These are phyloP conservation scores for Empidonax alnorum DNA, from an alignment of 2,113 vertebrate genomes.

Conservation along the genomic window DNA sequence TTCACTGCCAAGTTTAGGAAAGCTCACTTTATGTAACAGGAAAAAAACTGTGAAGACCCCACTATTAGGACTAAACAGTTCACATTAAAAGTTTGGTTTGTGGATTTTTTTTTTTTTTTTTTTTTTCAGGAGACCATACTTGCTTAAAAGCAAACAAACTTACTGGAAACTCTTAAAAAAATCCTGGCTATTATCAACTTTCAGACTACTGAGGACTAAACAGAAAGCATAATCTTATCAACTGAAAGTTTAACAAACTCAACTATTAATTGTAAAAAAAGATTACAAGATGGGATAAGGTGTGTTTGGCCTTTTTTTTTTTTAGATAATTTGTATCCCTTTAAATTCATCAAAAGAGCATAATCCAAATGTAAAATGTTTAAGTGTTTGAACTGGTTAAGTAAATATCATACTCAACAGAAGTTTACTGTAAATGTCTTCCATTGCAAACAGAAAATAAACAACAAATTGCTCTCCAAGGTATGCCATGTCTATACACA, in stretches of 20 bases:
- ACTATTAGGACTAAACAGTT: neutral
- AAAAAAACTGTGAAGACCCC: neutral
- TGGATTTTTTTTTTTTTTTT: too few species aligned
- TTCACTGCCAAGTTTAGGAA: neutral
- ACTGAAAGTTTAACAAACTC: neutral
- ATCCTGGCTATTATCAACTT: neutral
- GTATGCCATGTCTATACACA: neutral
- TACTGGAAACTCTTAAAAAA: neutral
- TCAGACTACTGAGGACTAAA: neutral
- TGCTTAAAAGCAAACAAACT: neutral
- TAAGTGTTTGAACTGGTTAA: neutral
- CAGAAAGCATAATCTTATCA: neutral
- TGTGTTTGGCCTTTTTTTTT: neutral
- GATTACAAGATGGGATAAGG: neutral
- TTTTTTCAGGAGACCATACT: neutral
- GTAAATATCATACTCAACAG: neutral
- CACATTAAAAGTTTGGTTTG: neutral
- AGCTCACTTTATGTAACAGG: neutral
- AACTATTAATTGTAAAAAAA: neutral
- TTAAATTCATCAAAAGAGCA: neutral
- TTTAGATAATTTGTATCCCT: neutral
- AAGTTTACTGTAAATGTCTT: constrained; percentile 12
- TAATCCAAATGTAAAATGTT: neutral
- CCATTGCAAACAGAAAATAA: constrained; percentile 40
- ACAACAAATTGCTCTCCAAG: neutral